Percentiles rank a stretch among this genome's conserved stretches.
These are phyloP conservation scores for Leucophenga montana DNA, from an alignment of 2,888 invertebrate species.

Conservation along the genomic window DNA sequence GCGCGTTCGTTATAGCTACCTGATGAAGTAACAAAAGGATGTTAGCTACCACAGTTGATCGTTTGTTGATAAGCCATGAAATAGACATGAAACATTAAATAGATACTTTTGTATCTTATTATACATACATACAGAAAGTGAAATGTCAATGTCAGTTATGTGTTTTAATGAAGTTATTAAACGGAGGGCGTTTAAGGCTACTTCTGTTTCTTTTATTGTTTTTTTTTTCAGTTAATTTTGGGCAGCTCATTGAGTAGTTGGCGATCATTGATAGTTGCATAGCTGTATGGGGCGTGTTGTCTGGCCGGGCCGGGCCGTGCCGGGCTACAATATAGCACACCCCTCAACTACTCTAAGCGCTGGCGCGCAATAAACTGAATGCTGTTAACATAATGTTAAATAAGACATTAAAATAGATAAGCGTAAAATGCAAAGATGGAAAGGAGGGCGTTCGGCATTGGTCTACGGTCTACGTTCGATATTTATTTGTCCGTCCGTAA, in stretches of 20 bases:
- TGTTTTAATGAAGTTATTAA: slow-evolving; percentile 65
- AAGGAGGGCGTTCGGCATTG: slow-evolving; percentile 41
- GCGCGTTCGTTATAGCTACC: slow-evolving; percentile 5
- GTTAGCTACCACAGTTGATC: not conserved
- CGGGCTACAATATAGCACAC: too few species aligned
- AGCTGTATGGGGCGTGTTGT: too few species aligned
- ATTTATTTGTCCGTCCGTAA: slow-evolving; percentile 32
- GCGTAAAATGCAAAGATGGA: slow-evolving; percentile 4
- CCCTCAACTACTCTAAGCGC: not conserved
- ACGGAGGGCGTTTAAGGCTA: slow-evolving; percentile 36
- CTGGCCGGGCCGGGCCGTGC: too few species aligned
- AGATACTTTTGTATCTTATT: too few species aligned
- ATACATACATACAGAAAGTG: slow-evolving; percentile 6
- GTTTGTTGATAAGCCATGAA: slow-evolving; percentile 9
- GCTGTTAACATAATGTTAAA: slow-evolving; percentile 28
- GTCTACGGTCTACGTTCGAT: slow-evolving; percentile 27
- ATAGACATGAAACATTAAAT: not conserved
- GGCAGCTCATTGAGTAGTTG: not conserved
- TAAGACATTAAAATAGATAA: slow-evolving; percentile 27
- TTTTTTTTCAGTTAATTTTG: not conserved
- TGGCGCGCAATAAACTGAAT: not conserved
- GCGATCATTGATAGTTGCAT: slow-evolving; percentile 12
- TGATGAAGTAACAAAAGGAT: slow-evolving; percentile 15
- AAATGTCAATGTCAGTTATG: slow-evolving; percentile 58
- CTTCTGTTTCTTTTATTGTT: not conserved